Conservation (phyloP, 2,113 vertebrate species). For the Uria aalge region DNA sequence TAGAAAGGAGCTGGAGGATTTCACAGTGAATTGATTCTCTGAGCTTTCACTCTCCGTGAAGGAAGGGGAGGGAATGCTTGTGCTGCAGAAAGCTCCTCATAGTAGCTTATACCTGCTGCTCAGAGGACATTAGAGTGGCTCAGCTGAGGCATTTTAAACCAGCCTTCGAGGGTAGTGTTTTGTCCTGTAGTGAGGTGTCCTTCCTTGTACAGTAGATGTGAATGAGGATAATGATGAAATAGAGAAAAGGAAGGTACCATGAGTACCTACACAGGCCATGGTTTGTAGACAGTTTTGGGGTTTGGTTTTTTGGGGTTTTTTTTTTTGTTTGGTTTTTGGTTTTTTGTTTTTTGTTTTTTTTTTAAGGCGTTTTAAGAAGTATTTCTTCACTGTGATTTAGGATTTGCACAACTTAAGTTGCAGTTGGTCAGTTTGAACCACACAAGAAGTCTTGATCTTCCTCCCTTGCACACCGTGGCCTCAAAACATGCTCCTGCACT, state of each 20-base stretch:
- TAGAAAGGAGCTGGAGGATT: slow-evolving; percentile 10
- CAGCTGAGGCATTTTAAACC: neutral
- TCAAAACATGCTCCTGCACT: accelerated
- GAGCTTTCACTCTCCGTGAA: neutral
- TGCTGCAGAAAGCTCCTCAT: neutral
- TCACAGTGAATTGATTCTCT: slow-evolving; percentile 18
- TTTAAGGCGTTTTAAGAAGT: neutral
- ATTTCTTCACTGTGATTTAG: neutral
- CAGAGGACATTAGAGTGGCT: neutral
- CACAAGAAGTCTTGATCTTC: neutral
- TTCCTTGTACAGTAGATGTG: neutral
- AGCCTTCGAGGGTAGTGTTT: neutral
- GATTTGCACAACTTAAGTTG: neutral
- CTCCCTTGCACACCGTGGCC: neutral
- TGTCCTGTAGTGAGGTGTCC: neutral
- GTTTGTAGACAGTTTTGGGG: neutral
- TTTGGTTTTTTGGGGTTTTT: neutral
- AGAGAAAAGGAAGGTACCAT: neutral
- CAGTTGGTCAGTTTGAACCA: neutral
- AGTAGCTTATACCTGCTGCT: neutral
- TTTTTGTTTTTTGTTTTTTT: no score
- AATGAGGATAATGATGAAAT: neutral
- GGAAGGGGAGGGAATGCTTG: neutral
- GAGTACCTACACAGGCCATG: neutral
- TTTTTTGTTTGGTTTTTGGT: no score